Conservation (phyloP, 1,140 invertebrate species). For the Gryllus bimaculatus region DNA sequence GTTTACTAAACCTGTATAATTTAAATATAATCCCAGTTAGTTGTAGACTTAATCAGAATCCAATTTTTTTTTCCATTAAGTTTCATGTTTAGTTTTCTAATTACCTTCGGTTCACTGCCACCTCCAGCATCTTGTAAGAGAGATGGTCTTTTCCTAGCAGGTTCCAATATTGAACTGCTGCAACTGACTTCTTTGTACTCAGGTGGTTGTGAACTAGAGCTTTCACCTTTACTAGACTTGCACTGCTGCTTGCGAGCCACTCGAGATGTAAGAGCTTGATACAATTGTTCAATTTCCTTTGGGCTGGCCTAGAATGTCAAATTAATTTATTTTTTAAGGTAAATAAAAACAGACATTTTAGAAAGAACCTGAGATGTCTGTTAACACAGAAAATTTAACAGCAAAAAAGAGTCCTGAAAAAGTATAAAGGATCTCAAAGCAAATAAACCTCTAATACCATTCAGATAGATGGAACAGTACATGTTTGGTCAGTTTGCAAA, state of each 20-base stretch:
- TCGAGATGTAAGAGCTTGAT: conserved; percentile 57
- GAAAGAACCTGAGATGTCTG: not conserved
- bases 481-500: not conserved
- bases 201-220: not conserved
- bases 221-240: not conserved
- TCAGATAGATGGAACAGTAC: not conserved
- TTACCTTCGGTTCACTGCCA: not conserved
- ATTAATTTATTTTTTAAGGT: not conserved
- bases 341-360: no score
- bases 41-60: not conserved
- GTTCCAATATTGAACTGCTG: not conserved
- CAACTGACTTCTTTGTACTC: not conserved
- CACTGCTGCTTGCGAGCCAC: conserved; percentile 39
- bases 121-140: not conserved
- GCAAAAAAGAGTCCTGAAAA: no score
- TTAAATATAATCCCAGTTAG: not conserved
- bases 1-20: not conserved
- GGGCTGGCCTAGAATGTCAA: conserved; percentile 52
- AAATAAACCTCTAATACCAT: no score
- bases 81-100: not conserved
- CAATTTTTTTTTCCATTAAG: not conserved
- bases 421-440: no score
- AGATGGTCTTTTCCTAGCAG: not conserved
- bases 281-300: conserved; percentile 65
- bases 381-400: no score